phyloP scores from a whole-genome alignment of 2,113 vertebrate genomes.

The Carassius gibelio region DNA sequence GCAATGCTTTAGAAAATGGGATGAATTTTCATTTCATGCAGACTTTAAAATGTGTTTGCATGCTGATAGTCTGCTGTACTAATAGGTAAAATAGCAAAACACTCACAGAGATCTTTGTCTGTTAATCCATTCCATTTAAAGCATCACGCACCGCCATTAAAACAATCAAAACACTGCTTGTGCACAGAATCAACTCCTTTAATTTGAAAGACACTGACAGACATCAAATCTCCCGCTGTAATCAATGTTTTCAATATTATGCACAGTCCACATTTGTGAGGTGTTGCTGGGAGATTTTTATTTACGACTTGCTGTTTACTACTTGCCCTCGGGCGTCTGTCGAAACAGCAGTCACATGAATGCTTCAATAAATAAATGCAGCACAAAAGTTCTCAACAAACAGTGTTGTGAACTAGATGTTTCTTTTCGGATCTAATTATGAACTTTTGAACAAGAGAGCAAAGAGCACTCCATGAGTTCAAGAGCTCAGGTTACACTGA shows the following conservation, averaged over 20 bases:
- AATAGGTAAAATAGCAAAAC: not conserved
- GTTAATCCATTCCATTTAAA: not conserved
- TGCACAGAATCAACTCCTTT: not conserved
- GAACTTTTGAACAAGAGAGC: not conserved
- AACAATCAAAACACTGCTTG: not conserved
- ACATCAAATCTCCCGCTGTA: not conserved
- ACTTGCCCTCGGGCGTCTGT: not conserved
- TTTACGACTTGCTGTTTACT: constrained; percentile 12
- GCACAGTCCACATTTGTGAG: not conserved
- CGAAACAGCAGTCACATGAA: constrained; percentile 12
- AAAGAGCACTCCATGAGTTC: not conserved
- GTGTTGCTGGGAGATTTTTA: not conserved
- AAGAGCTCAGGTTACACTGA: not conserved
- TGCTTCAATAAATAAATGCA: constrained; percentile 10
- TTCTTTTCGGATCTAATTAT: not conserved
- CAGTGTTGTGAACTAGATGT: not conserved
- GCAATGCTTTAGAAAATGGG: not conserved
- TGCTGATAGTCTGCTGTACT: not conserved
- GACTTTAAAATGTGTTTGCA: not conserved
- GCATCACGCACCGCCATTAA: not conserved
- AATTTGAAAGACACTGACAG: constrained; percentile 5
- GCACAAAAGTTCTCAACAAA: not conserved
- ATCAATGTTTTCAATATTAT: not conserved
- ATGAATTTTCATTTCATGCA: too few relatives aligned
- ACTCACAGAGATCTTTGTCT: not conserved